Evolutionary conservation across 2,888 invertebrate genomes (phyloP).

Genomic region (Oscheius sp.): DNA sequence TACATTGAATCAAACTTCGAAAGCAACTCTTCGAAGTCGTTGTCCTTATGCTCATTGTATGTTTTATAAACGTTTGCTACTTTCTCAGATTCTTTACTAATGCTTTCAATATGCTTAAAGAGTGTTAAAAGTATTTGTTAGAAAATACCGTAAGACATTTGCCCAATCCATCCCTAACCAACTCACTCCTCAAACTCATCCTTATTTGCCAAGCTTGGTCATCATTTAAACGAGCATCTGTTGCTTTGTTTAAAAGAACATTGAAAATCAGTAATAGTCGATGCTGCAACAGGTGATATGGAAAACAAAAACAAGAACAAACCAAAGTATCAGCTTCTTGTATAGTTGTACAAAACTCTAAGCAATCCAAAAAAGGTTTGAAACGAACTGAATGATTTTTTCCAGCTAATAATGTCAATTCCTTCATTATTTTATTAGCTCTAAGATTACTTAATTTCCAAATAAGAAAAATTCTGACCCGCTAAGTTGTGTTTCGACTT

Average conservation of each 20-base stretch:
- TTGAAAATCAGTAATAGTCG: constrained; percentile 42
- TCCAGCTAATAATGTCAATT: constrained; percentile 28
- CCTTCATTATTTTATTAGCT: constrained; percentile 45
- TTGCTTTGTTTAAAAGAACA: constrained; percentile 72
- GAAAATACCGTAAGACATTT: neutral
- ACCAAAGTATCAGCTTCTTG: constrained; percentile 29
- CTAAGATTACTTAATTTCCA: constrained; percentile 29
- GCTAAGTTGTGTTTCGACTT: constrained; percentile 17
- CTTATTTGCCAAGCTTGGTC: constrained; percentile 49
- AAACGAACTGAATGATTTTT: constrained; percentile 32
- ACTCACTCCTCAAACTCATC: constrained; percentile 49
- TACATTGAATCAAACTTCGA: constrained; percentile 34
- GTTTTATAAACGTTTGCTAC: neutral
- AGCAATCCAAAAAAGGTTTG: constrained; percentile 39
- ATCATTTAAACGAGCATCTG: constrained; percentile 75
- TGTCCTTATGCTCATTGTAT: constrained; percentile 23
- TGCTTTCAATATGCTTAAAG: constrained; percentile 22
- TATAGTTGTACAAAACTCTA: constrained; percentile 34
- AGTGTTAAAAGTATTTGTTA: neutral
- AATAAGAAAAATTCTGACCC: neutral
- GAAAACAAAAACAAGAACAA: neutral
- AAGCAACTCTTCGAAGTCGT: constrained; percentile 39
- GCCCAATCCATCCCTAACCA: constrained; percentile 36
- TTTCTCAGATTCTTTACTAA: neutral
- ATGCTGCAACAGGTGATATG: constrained; percentile 23